Percentiles rank a stretch among this genome's conserved stretches.
Evolutionary conservation across 2,113 vertebrate species (phyloP).

Genomic region (Desmodus rotundus): DNA sequence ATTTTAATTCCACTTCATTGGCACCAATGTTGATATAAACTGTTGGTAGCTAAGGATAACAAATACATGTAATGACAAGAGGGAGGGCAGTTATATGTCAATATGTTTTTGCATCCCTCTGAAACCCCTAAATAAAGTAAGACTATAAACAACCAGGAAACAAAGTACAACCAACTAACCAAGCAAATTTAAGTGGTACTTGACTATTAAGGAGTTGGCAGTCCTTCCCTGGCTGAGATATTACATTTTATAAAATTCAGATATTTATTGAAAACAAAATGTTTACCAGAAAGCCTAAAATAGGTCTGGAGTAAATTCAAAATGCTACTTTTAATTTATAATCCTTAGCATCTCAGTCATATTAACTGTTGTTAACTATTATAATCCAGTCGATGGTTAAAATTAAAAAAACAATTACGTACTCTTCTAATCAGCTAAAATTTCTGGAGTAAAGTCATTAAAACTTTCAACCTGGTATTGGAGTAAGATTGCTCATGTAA

Average conservation of each 20-base stretch:
- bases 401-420: not conserved
- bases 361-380: slow-evolving; percentile 12
- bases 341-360: not conserved
- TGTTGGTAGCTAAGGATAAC: not conserved
- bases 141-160: not conserved
- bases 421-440: not conserved
- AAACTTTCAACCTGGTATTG: not conserved
- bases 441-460: not conserved
- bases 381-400: not conserved
- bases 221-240: not conserved
- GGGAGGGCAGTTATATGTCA: not conserved
- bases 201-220: not conserved
- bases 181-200: not conserved
- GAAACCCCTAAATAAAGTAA: not conserved
- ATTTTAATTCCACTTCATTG: not conserved
- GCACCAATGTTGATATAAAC: not conserved
- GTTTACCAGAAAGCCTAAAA: not conserved
- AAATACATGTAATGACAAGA: not conserved
- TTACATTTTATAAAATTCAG: slow-evolving; percentile 18
- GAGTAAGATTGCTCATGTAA: not conserved
- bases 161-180: not conserved
- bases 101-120: not conserved
- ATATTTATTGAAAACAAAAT: not conserved
- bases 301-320: not conserved
- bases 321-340: not conserved